Evolutionary conservation across 2,113 vertebrate species (phyloP), one percentile per base, ranked within the genome.

Genomic region (Clinocottus analis): DNA sequence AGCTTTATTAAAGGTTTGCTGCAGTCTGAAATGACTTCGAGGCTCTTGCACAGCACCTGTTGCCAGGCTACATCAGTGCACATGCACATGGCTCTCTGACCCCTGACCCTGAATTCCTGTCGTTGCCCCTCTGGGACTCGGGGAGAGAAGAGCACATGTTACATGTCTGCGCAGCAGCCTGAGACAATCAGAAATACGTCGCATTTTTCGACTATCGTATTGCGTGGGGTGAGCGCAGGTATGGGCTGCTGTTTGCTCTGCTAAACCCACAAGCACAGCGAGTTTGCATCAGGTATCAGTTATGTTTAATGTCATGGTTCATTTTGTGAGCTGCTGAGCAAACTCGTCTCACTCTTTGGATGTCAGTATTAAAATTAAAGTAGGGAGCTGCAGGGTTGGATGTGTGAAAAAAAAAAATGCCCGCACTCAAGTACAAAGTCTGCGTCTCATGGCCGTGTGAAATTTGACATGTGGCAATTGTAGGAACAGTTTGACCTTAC

Each of bases 91-190:
- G 53, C 82, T 75, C 67, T 80, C 78, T 25, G 77, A 92, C 91
- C 90, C 78, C 72, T 90, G 87, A 92, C 87, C 86, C 80, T 31
- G 51, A 71, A 64, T 92, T 90, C 89, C 87, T 91, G 79, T 75
- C 80, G 53, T 63, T 76, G 70, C 65, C 82, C 85, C 84, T 87
- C 80, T 80, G 87, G 79, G 82, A 90, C 84, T 73, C 39, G 37
- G 51, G 75, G 86, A 84, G 83, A 78, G 51, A 55, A 13, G 73
- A 72, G 59, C 85, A 85, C 87, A 88, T 90, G 86, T 83, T 90
- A 74, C 83, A 77, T 58, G 84, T 83, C 84, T 79, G 83, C 75
- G 82, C 74, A 49, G 59, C 77, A 72, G 80, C 74, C 79, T 71
- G 47, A 73, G 73, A 85, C 61, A 63, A 62, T 23, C 76, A 76